Evolutionary conservation across 2,113 vertebrate species (phyloP), one percentile per base, ranked within the genome.

Genomic region (Brienomyrus longianalis): DNA sequence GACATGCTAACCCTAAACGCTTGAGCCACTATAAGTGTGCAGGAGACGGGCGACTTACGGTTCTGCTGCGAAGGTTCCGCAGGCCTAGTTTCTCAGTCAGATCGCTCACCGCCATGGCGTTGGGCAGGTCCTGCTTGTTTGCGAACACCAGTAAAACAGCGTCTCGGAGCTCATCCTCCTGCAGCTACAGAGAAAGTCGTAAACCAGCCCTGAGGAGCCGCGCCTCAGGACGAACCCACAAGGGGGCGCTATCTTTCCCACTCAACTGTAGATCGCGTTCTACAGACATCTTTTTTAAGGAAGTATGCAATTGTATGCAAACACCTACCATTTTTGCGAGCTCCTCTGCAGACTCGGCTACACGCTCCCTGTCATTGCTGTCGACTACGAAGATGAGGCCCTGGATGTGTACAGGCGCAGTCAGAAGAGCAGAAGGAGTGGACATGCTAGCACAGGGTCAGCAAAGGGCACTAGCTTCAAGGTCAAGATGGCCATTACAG

Each of bases 321-420:
- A 88, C 88, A 31, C 96, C 47, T 90, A 99, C 98, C 97, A 99
- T 98, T 94, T 98, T 98, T 90, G 96, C 94, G 45, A 99, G 97
- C 90, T 98, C 98, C 0, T 98, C 97, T 0, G 96, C 93, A 56
- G 98, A 97, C 91, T 99, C 98, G 13, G 96, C 93, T 89, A 98
- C 96, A 90, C 98, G 94, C 91, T 99, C 98, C 62, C 97, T 93
- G 95, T 99, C 98, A 0, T 98, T 98, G 92, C 98, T 98, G 95
- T 99, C 98, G 91, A 98, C 98, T 90, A 99, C 98, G 50, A 98
- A 99, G 95, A 98, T 98, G 90, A 98, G 96, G 88, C 97, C 98
- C 97, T 99, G 89, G 0, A 89, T 8, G 39, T n/a, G 6, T 70
- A 90, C 35, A 90, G 15, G 23, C 48, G 2, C 43, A 87, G 27